A percentile compares a stretch with the other conserved stretches of the same genome.
Evolutionary conservation across 2,888 invertebrate genomes (phyloP).

Genomic region (Augiades crinisus): DNA sequence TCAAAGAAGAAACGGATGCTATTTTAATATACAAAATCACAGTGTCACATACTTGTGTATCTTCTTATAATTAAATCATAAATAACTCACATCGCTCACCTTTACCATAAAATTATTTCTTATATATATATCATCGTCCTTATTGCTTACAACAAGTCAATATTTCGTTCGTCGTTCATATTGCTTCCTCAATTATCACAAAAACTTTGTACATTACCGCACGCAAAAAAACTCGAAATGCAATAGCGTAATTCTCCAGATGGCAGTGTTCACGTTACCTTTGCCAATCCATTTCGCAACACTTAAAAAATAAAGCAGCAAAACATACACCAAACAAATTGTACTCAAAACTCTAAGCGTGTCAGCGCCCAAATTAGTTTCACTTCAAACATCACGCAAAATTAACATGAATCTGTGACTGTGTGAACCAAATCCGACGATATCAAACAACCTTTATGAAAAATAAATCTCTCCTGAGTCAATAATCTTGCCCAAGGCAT

Average conservation of each 20-base stretch:
- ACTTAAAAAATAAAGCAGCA: conserved; percentile 73
- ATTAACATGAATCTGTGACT: too few relatives aligned
- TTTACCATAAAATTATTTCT: background rate
- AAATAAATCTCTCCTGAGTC: too few relatives aligned
- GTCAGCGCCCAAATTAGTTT: too few relatives aligned
- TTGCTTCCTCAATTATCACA: background rate
- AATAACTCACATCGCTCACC: conserved; percentile 14
- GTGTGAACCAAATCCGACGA: too few relatives aligned
- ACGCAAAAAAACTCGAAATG: conserved; percentile 73
- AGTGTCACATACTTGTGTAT: conserved; percentile 70
- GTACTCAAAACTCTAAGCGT: conserved; percentile 21
- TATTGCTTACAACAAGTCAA: background rate
- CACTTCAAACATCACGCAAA: too few relatives aligned
- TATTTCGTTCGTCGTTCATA: background rate
- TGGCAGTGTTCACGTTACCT: conserved; percentile 22
- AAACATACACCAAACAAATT: conserved; percentile 67
- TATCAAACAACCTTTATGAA: too few relatives aligned
- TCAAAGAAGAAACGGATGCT: conserved; percentile 30
- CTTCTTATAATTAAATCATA: conserved; percentile 53
- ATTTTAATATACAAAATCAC: conserved; percentile 34
- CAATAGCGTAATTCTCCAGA: conserved; percentile 42
- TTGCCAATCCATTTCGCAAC: conserved; percentile 42
- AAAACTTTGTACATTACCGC: conserved; percentile 42
- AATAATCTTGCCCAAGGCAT: too few relatives aligned
- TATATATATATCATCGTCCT: too few relatives aligned